Percentiles rank a stretch among this genome's conserved stretches.
phyloP scores from a whole-genome alignment of 2,113 vertebrate genomes.

The Spilogale gracilis region DNA sequence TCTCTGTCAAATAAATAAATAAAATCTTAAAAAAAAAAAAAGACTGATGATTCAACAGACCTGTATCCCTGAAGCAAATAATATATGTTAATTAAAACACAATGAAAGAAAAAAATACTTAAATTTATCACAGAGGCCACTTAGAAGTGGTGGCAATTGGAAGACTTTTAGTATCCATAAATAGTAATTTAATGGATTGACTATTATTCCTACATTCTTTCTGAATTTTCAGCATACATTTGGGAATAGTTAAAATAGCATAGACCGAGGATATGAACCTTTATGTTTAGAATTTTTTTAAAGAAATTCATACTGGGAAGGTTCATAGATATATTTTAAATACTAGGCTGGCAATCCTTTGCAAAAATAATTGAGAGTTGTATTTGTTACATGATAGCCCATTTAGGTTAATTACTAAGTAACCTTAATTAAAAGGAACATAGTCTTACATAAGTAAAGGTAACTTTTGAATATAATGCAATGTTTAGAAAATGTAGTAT shows the following conservation, averaged over 20 bases:
- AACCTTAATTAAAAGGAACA: not conserved
- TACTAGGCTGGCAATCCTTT: not conserved
- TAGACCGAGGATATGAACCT: not conserved
- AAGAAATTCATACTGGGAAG: not conserved
- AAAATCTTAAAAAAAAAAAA: no score
- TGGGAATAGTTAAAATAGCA: not conserved
- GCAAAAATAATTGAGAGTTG: slow-evolving; percentile 1
- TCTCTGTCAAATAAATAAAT: no score
- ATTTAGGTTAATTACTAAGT: not conserved
- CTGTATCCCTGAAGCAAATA: no score
- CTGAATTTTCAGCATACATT: not conserved
- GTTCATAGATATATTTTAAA: not conserved
- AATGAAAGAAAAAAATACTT: no score
- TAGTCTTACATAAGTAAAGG: not conserved
- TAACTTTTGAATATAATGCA: not conserved
- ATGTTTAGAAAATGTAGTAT: not conserved
- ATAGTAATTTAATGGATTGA: not conserved
- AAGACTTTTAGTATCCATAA: not conserved
- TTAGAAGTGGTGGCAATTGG: not conserved
- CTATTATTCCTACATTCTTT: not conserved
- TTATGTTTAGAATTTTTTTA: not conserved
- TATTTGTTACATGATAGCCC: not conserved
- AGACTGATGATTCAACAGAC: no score
- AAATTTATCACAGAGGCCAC: not conserved
- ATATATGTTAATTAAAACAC: no score